These are phyloP conservation scores for Enteromius radiatus DNA, from an alignment of 2,797 vertebrate genomes.

Conservation along the genomic window DNA sequence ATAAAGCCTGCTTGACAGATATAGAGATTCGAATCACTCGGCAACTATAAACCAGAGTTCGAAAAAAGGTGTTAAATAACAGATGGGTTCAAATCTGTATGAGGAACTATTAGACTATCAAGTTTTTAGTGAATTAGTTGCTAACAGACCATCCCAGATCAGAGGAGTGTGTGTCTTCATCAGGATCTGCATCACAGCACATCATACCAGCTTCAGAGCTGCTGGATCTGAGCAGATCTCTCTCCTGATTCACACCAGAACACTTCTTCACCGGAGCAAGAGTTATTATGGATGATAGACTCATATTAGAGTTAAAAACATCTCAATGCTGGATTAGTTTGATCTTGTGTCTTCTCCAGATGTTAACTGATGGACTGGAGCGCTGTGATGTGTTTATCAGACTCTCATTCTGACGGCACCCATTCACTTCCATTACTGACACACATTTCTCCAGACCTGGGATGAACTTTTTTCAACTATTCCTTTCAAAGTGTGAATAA, in stretches of 20 bases:
- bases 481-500: neutral
- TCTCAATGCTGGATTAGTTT: too few species aligned
- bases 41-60: neutral
- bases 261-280: too few species aligned
- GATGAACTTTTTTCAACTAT: neutral
- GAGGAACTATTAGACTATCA: neutral
- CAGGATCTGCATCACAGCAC: too few species aligned
- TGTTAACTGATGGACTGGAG: neutral
- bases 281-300: too few species aligned
- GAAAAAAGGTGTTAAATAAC: neutral
- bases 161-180: too few species aligned
- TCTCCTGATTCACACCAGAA: too few species aligned
- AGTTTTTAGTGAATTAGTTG: neutral
- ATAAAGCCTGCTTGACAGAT: neutral
- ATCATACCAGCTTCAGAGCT: too few species aligned
- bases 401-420: slow-evolving; percentile 1
- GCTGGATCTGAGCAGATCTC: too few species aligned
- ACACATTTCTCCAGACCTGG: neutral
- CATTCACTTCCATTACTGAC: neutral
- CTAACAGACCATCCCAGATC: too few species aligned
- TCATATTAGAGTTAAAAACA: too few species aligned
- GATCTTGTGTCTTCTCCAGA: too few species aligned
- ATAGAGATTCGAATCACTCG: neutral
- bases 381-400: neutral
- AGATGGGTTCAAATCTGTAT: neutral